Conservation (phyloP, 1,140 invertebrate species). For the Drosophila mauritiana region DNA sequence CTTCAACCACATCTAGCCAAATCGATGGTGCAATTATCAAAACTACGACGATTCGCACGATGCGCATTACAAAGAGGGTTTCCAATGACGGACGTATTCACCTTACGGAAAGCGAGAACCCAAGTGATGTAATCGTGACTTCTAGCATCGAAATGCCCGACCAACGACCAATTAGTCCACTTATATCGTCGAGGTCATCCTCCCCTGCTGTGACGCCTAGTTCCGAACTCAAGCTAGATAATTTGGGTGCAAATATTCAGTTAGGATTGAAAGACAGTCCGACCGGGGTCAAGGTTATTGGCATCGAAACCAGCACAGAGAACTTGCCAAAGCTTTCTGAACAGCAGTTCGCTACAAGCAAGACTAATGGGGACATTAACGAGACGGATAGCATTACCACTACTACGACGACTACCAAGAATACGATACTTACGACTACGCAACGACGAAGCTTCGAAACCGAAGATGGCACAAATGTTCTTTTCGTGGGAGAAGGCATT, state of each 20-base stretch:
- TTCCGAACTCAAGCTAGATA: constrained; percentile 41
- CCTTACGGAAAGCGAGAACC: constrained; percentile 70
- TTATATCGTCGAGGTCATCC: constrained; percentile 40
- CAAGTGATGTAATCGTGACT: constrained; percentile 74
- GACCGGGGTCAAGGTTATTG: constrained; percentile 68
- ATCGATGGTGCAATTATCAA: constrained; percentile 82
- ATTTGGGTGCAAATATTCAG: constrained; percentile 52
- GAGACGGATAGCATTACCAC: constrained; percentile 58
- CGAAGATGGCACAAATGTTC: constrained; percentile 81
- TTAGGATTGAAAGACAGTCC: constrained; percentile 49
- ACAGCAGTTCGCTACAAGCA: constrained; percentile 9
- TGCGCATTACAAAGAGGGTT: constrained; percentile 78
- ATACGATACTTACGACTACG: constrained; percentile 71
- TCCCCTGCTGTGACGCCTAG: constrained; percentile 51
- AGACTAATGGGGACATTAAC: constrained; percentile 44
- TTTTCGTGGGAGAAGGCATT: constrained; percentile 81
- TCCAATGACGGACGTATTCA: constrained; percentile 78
- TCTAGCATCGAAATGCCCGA: constrained; percentile 82
- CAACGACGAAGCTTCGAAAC: constrained; percentile 79
- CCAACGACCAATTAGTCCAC: constrained; percentile 62
- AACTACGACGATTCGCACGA: constrained; percentile 80
- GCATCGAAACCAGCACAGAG: constrained; percentile 64
- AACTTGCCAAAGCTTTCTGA: constrained; percentile 42
- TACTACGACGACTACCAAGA: constrained; percentile 69
- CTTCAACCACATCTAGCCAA: constrained; percentile 79